Evolutionary conservation across 2,113 vertebrate genomes (phyloP).

Genomic region (Limanda limanda): DNA sequence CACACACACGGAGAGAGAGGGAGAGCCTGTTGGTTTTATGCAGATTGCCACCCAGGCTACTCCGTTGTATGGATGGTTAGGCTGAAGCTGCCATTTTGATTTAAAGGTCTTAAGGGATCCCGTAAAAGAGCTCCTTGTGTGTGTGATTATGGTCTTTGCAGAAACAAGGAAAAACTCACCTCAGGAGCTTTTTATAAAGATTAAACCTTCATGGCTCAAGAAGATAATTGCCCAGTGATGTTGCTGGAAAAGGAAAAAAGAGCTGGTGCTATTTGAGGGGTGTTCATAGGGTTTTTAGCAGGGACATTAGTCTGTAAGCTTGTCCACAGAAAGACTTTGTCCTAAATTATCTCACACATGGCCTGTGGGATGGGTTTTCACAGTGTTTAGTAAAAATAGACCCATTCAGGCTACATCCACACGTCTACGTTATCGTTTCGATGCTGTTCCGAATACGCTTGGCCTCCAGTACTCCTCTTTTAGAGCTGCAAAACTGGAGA

Average conservation of each 20-base stretch:
- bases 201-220: conserved; percentile 25
- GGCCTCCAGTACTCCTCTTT: no score
- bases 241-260: conserved; percentile 11
- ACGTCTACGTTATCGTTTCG: no score
- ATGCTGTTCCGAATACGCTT: no score
- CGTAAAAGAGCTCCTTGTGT: conserved; percentile 67
- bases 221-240: conserved; percentile 40
- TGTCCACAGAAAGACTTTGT: no score
- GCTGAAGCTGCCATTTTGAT: conserved; percentile 47
- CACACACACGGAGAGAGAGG: conserved; percentile 11
- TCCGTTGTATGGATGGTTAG: conserved; percentile 17
- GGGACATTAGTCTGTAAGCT: conserved; percentile 26
- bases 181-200: conserved; percentile 15
- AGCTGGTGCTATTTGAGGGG: conserved; percentile 21
- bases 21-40: conserved; percentile 25
- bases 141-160: conserved; percentile 55
- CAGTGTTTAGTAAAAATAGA: conserved; percentile 18
- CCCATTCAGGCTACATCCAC: no score
- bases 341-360: background rate
- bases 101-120: conserved; percentile 50
- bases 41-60: conserved; percentile 29
- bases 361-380: background rate
- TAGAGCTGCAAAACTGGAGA: no score
- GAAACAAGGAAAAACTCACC: conserved; percentile 21
- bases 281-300: conserved; percentile 31